phyloP scores from a whole-genome alignment of 2,888 invertebrate genomes.

The Timema cristinae region DNA sequence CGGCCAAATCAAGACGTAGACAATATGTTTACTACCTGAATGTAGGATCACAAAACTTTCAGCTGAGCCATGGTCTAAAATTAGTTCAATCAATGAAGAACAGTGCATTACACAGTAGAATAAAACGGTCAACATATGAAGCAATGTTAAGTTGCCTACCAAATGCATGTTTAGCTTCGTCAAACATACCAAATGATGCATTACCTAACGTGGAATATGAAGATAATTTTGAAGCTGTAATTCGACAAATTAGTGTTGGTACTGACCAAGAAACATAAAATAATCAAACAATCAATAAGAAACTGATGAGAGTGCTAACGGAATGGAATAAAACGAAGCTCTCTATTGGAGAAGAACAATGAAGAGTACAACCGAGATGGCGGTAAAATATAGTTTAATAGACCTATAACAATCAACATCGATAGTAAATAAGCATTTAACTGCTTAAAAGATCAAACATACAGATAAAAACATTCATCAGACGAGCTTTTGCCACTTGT shows the following conservation, averaged over 20 bases:
- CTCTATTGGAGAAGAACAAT: no score
- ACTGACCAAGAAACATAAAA: no score
- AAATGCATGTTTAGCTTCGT: slow-evolving; percentile 8
- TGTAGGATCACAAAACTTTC: background rate
- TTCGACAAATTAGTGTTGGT: background rate
- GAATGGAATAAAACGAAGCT: no score
- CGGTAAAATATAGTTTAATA: no score
- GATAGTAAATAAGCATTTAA: no score
- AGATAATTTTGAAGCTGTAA: background rate
- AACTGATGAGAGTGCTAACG: no score
- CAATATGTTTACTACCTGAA: background rate
- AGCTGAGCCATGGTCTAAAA: background rate
- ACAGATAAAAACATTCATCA: no score
- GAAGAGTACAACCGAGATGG: no score
- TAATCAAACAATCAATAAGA: no score
- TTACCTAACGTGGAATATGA: background rate
- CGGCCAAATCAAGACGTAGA: slow-evolving; percentile 8
- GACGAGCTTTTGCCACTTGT: no score
- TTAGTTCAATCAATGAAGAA: slow-evolving; percentile 14
- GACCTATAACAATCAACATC: no score
- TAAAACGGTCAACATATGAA: background rate
- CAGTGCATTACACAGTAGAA: background rate
- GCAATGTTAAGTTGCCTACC: background rate
- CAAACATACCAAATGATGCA: background rate
- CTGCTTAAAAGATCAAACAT: no score